Conservation (phyloP, 2,888 invertebrate genomes). For the Candidula unifasciata region DNA sequence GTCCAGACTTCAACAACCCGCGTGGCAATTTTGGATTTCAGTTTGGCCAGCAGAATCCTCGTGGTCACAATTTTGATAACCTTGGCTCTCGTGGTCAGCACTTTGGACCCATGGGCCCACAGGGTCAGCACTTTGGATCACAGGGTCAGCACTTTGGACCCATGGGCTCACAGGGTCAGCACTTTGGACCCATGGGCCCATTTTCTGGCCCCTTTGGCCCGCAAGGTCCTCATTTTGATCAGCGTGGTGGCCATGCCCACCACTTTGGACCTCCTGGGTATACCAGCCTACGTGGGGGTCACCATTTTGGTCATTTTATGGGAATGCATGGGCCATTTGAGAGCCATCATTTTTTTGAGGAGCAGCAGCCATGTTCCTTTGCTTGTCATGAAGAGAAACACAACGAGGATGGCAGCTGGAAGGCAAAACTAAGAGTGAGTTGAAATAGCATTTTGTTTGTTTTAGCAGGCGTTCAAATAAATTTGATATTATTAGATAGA, state of each 20-base stretch:
- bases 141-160: neutral
- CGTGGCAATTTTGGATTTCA: neutral
- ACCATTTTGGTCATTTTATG: constrained; percentile 8
- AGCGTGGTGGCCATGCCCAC: constrained; percentile 7
- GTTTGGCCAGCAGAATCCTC: neutral
- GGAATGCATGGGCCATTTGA: constrained; percentile 30
- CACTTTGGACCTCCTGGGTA: neutral
- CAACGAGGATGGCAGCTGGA: constrained; percentile 16
- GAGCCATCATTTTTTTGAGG: neutral
- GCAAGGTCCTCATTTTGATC: neutral
- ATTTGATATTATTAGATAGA: no score
- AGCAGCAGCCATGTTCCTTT: neutral
- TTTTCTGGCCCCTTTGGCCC: neutral
- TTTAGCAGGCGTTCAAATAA: neutral
- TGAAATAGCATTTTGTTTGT: neutral
- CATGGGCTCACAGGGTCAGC: constrained; percentile 17
- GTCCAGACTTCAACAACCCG: constrained; percentile 6
- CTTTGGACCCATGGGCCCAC: neutral
- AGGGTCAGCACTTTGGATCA: neutral
- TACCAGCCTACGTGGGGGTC: neutral
- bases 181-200: neutral
- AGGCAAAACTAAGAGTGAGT: constrained; percentile 37
- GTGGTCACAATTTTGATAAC: neutral
- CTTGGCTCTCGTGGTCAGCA: neutral
- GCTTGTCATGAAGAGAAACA: neutral